A percentile compares a stretch with the other conserved stretches of the same genome.
These are phyloP conservation scores for Priocnemis perturbator DNA, from an alignment of 2,888 invertebrate genomes.

Conservation along the genomic window DNA sequence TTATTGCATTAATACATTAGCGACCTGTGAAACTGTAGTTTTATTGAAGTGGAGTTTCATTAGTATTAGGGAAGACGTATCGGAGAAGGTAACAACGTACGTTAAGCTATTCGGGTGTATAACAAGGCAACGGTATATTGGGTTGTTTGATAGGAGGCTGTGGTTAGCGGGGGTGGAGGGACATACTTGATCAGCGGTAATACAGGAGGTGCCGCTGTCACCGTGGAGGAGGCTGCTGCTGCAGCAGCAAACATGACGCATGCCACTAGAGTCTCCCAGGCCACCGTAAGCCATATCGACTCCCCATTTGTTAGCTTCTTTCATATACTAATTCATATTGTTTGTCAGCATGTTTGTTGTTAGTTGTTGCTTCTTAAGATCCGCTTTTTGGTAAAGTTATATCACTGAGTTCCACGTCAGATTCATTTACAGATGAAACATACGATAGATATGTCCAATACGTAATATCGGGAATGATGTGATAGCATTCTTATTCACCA, in stretches of 20 bases:
- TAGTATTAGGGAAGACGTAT: conserved; percentile 3
- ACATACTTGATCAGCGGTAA: conserved; percentile 77
- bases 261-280: conserved; percentile 90
- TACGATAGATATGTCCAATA: too few species aligned
- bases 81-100: conserved; percentile 13
- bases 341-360: conserved; percentile 48
- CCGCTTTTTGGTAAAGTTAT: conserved; percentile 20
- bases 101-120: conserved; percentile 36
- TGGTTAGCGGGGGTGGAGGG: conserved; percentile 76
- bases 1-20: not conserved
- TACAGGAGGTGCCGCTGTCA: conserved; percentile 71
- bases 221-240: conserved; percentile 77
- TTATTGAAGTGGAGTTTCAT: too few species aligned
- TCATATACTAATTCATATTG: conserved; percentile 56
- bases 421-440: too few species aligned
- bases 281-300: conserved; percentile 86
- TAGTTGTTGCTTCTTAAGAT: conserved; percentile 29
- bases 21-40: too few species aligned
- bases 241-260: conserved; percentile 81
- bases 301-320: conserved; percentile 70
- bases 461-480: too few species aligned
- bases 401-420: not conserved
- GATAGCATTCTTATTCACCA: too few species aligned
- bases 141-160: conserved; percentile 73
- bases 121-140: conserved; percentile 51